Evolutionary conservation across 2,888 invertebrate genomes (phyloP).

Genomic region (Seladonia tumulorum): DNA sequence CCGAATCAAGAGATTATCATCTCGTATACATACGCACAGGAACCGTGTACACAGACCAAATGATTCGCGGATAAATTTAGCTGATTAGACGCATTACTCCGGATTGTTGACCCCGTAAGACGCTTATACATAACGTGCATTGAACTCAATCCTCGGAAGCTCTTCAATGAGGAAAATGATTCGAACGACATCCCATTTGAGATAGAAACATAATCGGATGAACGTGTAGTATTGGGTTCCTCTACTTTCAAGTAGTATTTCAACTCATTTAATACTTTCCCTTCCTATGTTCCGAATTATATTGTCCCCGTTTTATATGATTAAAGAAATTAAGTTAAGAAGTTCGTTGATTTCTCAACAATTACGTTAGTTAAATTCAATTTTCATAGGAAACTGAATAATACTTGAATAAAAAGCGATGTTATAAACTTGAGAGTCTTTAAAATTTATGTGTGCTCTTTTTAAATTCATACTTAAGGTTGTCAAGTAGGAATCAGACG

Average conservation of each 20-base stretch:
- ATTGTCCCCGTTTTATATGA: neutral
- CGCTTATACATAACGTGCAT: constrained; percentile 43
- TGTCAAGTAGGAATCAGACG: neutral
- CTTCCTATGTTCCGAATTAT: neutral
- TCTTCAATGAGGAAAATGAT: constrained; percentile 44
- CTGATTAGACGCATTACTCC: constrained; percentile 66
- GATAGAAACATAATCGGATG: constrained; percentile 4
- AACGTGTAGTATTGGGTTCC: neutral
- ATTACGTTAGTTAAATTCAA: neutral
- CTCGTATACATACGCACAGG: constrained; percentile 42
- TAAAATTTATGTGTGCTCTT: neutral
- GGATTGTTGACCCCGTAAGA: constrained; percentile 64
- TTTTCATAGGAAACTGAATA: neutral
- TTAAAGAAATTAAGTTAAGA: neutral
- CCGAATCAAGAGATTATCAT: constrained; percentile 63
- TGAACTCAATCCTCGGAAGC: constrained; percentile 57
- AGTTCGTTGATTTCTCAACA: neutral
- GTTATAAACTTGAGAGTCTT: neutral
- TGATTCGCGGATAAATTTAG: constrained; percentile 71
- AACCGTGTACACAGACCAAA: constrained; percentile 60
- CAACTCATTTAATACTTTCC: neutral
- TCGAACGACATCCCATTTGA: neutral
- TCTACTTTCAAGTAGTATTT: neutral
- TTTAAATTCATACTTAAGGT: neutral
- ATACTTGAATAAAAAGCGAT: neutral